phyloP scores from a whole-genome alignment of 2,888 invertebrate genomes.

The Slavum lentiscoides region DNA sequence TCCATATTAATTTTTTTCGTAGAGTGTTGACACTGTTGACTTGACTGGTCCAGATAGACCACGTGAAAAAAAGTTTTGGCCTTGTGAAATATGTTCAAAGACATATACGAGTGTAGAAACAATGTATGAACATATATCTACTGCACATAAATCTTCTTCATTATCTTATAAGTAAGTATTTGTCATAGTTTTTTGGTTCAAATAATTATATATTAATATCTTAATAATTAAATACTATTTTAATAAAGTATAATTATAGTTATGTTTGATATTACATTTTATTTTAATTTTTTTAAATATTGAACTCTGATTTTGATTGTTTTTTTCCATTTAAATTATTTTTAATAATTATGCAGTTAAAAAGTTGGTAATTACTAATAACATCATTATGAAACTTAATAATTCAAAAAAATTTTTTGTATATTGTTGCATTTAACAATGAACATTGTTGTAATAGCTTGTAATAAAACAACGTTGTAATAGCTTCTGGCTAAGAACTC shows the following conservation, averaged over 20 bases:
- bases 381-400: too few relatives aligned
- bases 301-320: too few relatives aligned
- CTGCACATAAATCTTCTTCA: conserved; percentile 2
- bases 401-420: too few relatives aligned
- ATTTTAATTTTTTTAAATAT: not conserved
- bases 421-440: not conserved
- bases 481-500: too few relatives aligned
- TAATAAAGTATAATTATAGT: not conserved
- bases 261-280: not conserved
- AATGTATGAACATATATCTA: conserved; percentile 35
- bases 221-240: not conserved
- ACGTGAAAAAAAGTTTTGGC: conserved; percentile 12
- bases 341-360: too few relatives aligned
- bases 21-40: conserved; percentile 38
- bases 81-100: conserved; percentile 44
- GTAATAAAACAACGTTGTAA: too few relatives aligned
- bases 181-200: not conserved
- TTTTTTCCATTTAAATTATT: not conserved
- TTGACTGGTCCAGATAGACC: conserved; percentile 43
- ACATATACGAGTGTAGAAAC: conserved; percentile 23
- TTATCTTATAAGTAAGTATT: conserved; percentile 34
- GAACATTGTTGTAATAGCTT: too few relatives aligned
- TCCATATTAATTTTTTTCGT: not conserved
- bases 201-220: not conserved
- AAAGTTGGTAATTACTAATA: too few relatives aligned